Conservation (phyloP, 2,888 invertebrate genomes). For the Melolontha melolontha region DNA sequence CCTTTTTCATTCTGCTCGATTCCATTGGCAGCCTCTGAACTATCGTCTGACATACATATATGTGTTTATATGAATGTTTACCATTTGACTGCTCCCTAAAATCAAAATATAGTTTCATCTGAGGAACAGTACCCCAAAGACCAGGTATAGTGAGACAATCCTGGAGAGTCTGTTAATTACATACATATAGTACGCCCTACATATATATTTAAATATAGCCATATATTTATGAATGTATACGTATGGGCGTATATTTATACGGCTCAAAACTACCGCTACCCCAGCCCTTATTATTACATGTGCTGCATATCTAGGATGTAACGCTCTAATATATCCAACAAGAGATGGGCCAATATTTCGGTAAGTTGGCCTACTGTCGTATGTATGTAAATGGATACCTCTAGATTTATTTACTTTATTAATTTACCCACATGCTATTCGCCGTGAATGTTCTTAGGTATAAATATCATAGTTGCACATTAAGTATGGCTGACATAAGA, state of each 20-base stretch:
- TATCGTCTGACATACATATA: slow-evolving; percentile 8
- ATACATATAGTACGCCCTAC: too few relatives aligned
- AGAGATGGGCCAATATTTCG: slow-evolving; percentile 52
- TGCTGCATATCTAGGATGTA: slow-evolving; percentile 44
- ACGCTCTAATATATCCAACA: slow-evolving; percentile 45
- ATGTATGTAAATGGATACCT: slow-evolving; percentile 19
- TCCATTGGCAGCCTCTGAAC: too few relatives aligned
- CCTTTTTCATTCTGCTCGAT: too few relatives aligned
- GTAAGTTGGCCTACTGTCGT: slow-evolving; percentile 55
- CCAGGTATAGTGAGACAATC: slow-evolving; percentile 51
- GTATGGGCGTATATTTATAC: slow-evolving; percentile 15
- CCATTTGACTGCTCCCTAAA: slow-evolving; percentile 11
- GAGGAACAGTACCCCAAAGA: slow-evolving; percentile 39
- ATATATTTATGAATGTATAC: too few relatives aligned
- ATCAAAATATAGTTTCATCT: slow-evolving; percentile 3
- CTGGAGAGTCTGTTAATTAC: slow-evolving; percentile 43
- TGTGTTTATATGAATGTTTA: slow-evolving; percentile 24
- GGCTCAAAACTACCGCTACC: slow-evolving; percentile 1
- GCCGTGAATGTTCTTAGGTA: slow-evolving; percentile 19
- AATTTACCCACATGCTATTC: slow-evolving; percentile 15
- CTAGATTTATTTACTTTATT: slow-evolving; percentile 22
- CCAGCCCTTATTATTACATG: background rate
- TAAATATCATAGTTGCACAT: slow-evolving; percentile 21
- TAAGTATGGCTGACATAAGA: slow-evolving; percentile 12
- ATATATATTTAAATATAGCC: too few relatives aligned